Percentiles rank a stretch among this genome's conserved stretches.
Conservation (phyloP, 1,140 invertebrate species). For the Drosophila willistoni region DNA sequence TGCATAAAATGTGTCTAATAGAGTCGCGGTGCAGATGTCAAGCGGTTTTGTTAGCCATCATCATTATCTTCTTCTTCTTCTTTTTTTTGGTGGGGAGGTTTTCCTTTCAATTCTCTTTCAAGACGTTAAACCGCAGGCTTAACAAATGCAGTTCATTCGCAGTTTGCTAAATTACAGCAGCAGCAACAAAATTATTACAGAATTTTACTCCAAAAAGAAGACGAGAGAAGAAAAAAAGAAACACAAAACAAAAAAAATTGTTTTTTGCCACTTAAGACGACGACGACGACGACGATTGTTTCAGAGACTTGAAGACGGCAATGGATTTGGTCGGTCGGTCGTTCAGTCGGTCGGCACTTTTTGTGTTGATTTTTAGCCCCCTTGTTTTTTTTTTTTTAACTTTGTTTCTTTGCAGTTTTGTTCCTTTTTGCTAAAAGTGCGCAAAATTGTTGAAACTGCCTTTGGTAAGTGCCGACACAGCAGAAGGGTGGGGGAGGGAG, state of each 20-base stretch:
- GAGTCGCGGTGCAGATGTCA: neutral
- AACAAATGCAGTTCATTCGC: slow-evolving; percentile 61
- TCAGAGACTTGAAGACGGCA: slow-evolving; percentile 49
- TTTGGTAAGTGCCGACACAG: slow-evolving; percentile 59
- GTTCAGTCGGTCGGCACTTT: slow-evolving; percentile 41
- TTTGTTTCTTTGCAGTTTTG: neutral
- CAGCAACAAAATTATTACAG: slow-evolving; percentile 59
- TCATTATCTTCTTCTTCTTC: neutral
- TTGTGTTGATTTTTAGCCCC: slow-evolving; percentile 44
- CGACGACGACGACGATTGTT: slow-evolving; percentile 14
- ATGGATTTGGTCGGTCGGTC: slow-evolving; percentile 25
- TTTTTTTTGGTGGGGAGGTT: neutral
- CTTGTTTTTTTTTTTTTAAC: neutral
- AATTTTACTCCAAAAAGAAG: slow-evolving; percentile 33
- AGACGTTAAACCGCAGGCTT: slow-evolving; percentile 57
- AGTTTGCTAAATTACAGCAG: slow-evolving; percentile 61
- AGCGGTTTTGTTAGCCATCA: neutral
- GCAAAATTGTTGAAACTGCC: slow-evolving; percentile 68
- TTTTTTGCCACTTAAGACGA: slow-evolving; percentile 66
- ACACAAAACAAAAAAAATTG: slow-evolving; percentile 48
- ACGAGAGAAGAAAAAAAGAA: slow-evolving; percentile 23
- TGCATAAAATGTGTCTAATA: too few relatives aligned
- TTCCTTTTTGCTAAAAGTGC: slow-evolving; percentile 52
- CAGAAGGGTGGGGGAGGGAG: neutral
- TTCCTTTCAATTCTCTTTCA: slow-evolving; percentile 5